Evolutionary conservation across 2,797 vertebrate species (phyloP), one percentile per base, ranked within the genome.

Genomic region (Cottoperca gobio): DNA sequence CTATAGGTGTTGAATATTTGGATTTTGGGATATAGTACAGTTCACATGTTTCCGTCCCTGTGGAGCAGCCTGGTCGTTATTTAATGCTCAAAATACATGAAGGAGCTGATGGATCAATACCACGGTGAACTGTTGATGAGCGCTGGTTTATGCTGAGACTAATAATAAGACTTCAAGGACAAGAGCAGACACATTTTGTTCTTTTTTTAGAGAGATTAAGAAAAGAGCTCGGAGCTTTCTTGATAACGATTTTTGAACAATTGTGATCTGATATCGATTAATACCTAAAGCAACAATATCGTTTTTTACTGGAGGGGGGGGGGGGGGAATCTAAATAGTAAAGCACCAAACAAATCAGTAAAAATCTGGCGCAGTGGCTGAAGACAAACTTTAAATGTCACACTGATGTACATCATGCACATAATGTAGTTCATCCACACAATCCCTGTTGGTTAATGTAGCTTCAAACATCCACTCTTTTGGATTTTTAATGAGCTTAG

Each of bases 401-500:
- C 26, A 60, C 28, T 26, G 78, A 70, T 79, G 71, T 69, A 82
- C 68, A 46, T 67, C 21, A 10, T 48, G 62, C 40, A 63, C 48
- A 59, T 73, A 53, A 85, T 78, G 75, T 58, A 50, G 67, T 67
- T 82, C 54, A 70, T 81, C 54, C 69, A 24, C 54, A 76, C 61
- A 70, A 59, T 68, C 78, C 70, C 70, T 11, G 78, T 58, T 70
- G 78, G 76, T 76, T 86, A 81, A 90, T 85, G 76, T 53, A 40
- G 73, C 81, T 76, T 79, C 76, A 86, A 76, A 89, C 76, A 71
- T 75, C 40, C 55, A 16, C 35, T 59, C 72, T 65, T 70, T 57
- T 80, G 70, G 75, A 82, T 88, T 82, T 89, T 86, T 88, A 83
- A 88, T 89, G 78, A 86, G 60, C 45, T 21, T 1, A n/a, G 48